Conservation (phyloP, 2,888 invertebrate genomes). For the Axea sp. region DNA sequence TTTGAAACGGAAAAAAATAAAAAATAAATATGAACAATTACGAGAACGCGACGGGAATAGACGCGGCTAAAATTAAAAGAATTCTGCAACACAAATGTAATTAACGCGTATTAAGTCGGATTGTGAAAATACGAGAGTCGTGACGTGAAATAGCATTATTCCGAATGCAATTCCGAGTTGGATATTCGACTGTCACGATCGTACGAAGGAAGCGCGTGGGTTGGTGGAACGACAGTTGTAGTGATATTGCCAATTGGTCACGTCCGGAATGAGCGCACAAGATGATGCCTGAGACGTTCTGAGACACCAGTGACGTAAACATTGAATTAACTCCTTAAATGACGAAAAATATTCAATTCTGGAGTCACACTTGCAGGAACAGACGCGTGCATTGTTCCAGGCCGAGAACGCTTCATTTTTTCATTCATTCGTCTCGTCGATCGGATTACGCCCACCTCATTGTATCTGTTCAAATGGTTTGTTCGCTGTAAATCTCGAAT, state of each 20-base stretch:
- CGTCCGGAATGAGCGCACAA: constrained; percentile 32
- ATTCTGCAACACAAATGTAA: too few species aligned
- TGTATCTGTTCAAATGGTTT: neutral
- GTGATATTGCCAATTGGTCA: constrained; percentile 38
- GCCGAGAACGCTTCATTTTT: neutral
- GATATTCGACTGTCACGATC: constrained; percentile 9
- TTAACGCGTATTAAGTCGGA: too few species aligned
- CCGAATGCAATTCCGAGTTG: constrained; percentile 18
- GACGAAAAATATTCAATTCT: constrained; percentile 8
- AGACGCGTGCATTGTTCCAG: neutral
- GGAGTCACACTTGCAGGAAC: neutral
- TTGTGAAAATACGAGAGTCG: too few species aligned
- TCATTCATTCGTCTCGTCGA: neutral
- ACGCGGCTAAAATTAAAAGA: too few species aligned
- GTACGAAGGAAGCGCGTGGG: constrained; percentile 37
- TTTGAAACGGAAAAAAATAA: too few species aligned
- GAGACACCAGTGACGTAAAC: constrained; percentile 17
- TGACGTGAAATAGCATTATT: constrained; percentile 16
- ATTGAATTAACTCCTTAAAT: constrained; percentile 22
- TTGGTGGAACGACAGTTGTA: constrained; percentile 2
- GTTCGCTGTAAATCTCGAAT: neutral
- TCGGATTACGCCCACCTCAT: neutral
- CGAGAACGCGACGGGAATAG: too few species aligned
- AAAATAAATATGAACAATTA: too few species aligned
- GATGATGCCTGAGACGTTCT: constrained; percentile 4